Evolutionary conservation across 2,113 vertebrate genomes (phyloP).

Genomic region (Corythoichthys intestinalis): DNA sequence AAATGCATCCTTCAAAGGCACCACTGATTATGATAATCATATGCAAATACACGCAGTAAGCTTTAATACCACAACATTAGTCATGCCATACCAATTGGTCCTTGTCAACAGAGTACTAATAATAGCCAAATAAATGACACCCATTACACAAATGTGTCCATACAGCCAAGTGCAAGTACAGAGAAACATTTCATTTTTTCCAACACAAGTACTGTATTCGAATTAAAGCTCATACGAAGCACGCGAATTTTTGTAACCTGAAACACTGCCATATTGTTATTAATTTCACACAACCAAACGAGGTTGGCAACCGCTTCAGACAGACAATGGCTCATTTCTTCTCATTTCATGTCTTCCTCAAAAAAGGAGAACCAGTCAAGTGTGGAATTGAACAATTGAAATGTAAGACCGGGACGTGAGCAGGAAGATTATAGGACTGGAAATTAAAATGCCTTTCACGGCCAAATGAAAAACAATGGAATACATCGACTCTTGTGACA

Average conservation of each 20-base stretch:
- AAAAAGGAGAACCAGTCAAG: constrained; percentile 2
- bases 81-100: not conserved
- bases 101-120: not conserved
- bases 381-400: constrained; percentile 12
- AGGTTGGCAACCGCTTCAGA: not conserved
- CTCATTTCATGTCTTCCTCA: constrained; percentile 1
- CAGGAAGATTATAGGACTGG: not conserved
- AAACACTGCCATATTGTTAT: not conserved
- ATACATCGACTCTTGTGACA: not conserved
- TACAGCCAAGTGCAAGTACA: not conserved
- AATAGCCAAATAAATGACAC: not conserved
- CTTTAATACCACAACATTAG: not conserved
- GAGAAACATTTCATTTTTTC: not conserved
- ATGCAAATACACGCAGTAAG: not conserved
- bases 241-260: not conserved
- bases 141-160: not conserved
- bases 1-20: not conserved
- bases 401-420: constrained; percentile 2
- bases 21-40: not conserved
- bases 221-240: no score
- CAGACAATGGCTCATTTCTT: not conserved
- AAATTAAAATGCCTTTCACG: not conserved
- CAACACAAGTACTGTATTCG: no score
- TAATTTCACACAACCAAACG: not conserved
- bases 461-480: not conserved